phyloP scores from a whole-genome alignment of 2,113 vertebrate species.

The Hydrochoerus hydrochaeris region DNA sequence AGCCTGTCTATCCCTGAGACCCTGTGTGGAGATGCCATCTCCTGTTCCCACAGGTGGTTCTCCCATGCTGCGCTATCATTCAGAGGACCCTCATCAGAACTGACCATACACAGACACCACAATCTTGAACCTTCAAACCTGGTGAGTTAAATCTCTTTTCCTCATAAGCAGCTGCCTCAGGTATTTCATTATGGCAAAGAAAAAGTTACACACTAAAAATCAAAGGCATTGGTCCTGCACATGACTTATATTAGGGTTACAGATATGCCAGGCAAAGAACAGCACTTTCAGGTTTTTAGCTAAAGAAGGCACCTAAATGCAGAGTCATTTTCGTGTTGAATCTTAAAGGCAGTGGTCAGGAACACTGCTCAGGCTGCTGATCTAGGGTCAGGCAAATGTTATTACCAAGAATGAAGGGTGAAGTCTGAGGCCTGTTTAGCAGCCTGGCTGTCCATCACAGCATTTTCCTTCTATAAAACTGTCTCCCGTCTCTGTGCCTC shows the following conservation, averaged over 20 bases:
- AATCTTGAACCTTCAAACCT: background rate
- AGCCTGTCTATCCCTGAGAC: background rate
- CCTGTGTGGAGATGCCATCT: background rate
- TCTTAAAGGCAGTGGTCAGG: background rate
- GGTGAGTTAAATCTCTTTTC: background rate
- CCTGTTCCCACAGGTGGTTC: background rate
- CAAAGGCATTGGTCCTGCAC: background rate
- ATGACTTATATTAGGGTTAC: background rate
- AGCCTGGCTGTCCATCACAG: background rate
- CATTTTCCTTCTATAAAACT: background rate
- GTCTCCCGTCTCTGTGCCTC: background rate
- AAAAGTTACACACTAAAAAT: background rate
- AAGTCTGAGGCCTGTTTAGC: background rate
- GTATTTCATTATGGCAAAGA: background rate
- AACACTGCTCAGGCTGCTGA: background rate
- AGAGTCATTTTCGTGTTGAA: background rate
- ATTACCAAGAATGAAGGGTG: background rate
- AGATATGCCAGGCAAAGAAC: background rate
- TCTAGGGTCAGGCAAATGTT: background rate
- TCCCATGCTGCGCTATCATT: background rate
- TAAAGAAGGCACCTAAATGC: background rate
- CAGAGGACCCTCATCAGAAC: background rate
- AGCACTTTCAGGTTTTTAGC: background rate
- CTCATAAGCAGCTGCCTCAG: background rate
- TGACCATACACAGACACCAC: rapidly evolving